A percentile compares a stretch with the other conserved stretches of the same genome.
phyloP scores from a whole-genome alignment of 2,797 vertebrate species.

The Sebastes miniatus region DNA sequence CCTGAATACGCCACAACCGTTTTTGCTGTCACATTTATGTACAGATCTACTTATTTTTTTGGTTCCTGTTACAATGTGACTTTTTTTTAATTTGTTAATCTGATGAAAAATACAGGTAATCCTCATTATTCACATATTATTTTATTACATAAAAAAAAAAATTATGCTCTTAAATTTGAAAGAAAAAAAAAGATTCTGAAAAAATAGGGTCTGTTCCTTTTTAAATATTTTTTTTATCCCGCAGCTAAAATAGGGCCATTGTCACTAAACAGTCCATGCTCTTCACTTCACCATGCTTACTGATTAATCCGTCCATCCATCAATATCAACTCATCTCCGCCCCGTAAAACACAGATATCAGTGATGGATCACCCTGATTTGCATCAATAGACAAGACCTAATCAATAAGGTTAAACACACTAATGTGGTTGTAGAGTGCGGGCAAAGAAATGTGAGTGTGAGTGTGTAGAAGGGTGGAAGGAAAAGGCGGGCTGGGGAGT shows the following conservation, averaged over 20 bases:
- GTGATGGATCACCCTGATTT: slow-evolving; percentile 65
- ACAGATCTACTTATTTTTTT: background rate
- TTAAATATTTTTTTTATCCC: background rate
- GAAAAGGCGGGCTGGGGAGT: background rate
- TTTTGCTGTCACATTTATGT: background rate
- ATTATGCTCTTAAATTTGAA: background rate
- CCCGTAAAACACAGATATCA: slow-evolving; percentile 62
- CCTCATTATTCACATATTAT: background rate
- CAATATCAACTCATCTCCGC: slow-evolving; percentile 62
- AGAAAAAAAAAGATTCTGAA: background rate
- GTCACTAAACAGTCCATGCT: background rate
- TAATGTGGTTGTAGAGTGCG: slow-evolving; percentile 49
- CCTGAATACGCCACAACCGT: fast-evolving
- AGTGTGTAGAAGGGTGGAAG: background rate
- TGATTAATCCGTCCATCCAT: slow-evolving; percentile 65
- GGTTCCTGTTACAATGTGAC: background rate
- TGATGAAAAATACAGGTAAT: background rate
- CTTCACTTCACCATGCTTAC: slow-evolving; percentile 35
- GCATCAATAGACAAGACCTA: slow-evolving; percentile 49
- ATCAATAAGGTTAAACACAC: slow-evolving; percentile 73
- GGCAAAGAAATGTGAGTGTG: slow-evolving; percentile 45
- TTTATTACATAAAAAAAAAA: background rate
- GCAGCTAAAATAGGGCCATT: background rate
- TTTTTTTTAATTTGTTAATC: slow-evolving; percentile 32
- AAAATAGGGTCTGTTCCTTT: background rate